A percentile compares a stretch with the other conserved stretches of the same genome.
Evolutionary conservation across 1,140 invertebrate genomes (phyloP).

Genomic region (Bradysia coprophila): DNA sequence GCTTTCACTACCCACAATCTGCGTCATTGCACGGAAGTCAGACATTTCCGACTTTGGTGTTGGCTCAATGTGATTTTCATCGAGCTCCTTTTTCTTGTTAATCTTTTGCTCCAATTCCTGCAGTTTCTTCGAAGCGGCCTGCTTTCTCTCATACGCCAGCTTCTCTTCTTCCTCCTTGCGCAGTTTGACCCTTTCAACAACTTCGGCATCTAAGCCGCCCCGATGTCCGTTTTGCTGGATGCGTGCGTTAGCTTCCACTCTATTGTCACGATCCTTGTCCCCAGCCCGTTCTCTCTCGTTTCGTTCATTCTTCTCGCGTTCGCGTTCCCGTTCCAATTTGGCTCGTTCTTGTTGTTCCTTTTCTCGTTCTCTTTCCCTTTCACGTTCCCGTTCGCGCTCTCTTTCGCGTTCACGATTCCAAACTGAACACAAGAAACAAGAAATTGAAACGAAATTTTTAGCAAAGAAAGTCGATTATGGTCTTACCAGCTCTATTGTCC

Average conservation of each 20-base stretch:
- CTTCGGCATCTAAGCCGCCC: conserved; percentile 11
- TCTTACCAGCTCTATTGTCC: conserved; percentile 7
- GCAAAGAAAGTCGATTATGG: no score
- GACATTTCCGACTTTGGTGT: neutral
- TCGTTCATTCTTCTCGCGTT: conserved; percentile 7
- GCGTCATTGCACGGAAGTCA: neutral
- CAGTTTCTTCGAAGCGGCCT: conserved; percentile 40
- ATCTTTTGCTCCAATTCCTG: conserved; percentile 43
- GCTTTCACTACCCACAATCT: neutral
- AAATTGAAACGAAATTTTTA: no score
- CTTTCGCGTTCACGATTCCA: conserved; percentile 19
- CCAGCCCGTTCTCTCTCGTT: conserved; percentile 14
- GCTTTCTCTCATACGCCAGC: conserved; percentile 36
- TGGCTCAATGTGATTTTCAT: conserved; percentile 1
- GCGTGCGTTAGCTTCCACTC: neutral
- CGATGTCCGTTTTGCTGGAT: conserved; percentile 21
- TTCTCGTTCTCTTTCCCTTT: conserved; percentile 8
- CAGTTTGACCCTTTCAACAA: conserved; percentile 39
- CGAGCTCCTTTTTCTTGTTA: conserved; percentile 24
- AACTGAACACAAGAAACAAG: conserved; percentile 3
- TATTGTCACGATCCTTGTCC: conserved; percentile 14
- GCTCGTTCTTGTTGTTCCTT: conserved; percentile 6
- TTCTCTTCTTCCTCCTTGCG: conserved; percentile 55
- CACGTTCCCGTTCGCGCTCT: conserved; percentile 22
- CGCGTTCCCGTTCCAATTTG: conserved; percentile 4